Conservation (phyloP, 2,113 vertebrate species). For the Micronycteris hirsuta region DNA sequence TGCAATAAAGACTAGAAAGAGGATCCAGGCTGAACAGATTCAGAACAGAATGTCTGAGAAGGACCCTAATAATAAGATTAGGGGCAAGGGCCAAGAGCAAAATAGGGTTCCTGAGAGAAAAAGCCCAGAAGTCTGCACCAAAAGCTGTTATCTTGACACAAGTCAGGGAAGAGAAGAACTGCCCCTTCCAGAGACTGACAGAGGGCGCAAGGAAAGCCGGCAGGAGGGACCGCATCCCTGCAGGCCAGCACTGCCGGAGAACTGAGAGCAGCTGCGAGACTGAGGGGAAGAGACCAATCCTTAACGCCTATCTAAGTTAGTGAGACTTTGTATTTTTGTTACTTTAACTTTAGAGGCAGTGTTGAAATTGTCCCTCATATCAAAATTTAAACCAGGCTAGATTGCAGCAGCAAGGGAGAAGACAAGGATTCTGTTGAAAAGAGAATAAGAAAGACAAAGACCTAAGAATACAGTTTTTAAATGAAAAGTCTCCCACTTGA, state of each 20-base stretch:
- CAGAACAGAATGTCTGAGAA: not conserved
- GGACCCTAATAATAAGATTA: not conserved
- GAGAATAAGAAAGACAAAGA: not conserved
- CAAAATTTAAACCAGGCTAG: not conserved
- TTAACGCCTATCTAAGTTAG: not conserved
- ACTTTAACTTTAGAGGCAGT: not conserved
- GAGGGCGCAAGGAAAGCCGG: not conserved
- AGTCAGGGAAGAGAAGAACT: not conserved
- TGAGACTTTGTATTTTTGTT: not conserved
- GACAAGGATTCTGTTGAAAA: not conserved
- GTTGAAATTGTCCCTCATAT: not conserved
- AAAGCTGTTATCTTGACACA: not conserved
- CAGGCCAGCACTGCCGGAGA: not conserved
- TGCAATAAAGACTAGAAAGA: constrained; percentile 8
- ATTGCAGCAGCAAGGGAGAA: not conserved
- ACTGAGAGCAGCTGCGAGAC: not conserved
- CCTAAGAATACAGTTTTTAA: not conserved
- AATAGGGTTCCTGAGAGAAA: not conserved
- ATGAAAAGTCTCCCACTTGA: not conserved
- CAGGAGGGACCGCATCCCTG: not conserved
- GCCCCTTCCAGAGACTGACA: not conserved
- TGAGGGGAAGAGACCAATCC: not conserved
- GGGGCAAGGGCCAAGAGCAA: not conserved
- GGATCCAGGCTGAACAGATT: not conserved
- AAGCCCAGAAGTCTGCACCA: not conserved